Percentiles rank a stretch among this genome's conserved stretches.
phyloP scores from a whole-genome alignment of 1,140 invertebrate species.

The Ylistrum balloti region DNA sequence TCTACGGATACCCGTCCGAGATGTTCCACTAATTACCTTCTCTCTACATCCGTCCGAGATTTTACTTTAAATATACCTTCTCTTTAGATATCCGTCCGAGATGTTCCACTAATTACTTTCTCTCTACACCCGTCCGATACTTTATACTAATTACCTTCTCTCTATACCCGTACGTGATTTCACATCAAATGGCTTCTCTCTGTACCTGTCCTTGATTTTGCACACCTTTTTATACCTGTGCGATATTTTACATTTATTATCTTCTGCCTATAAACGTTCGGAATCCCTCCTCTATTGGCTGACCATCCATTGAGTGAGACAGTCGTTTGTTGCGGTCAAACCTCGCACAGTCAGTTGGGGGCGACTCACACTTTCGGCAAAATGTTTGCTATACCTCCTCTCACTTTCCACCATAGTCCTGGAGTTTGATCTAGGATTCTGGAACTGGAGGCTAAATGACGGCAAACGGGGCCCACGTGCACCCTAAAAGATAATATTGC shows the following conservation, averaged over 20 bases:
- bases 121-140: no score
- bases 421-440: not conserved
- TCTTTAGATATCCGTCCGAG: no score
- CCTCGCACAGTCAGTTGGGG: not conserved
- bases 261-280: not conserved
- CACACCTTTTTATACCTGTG: not conserved
- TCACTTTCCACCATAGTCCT: not conserved
- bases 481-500: not conserved
- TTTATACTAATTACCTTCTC: no score
- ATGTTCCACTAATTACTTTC: no score
- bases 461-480: constrained; percentile 18
- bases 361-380: not conserved
- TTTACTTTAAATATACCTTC: no score
- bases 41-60: no score
- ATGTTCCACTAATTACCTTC: no score
- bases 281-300: not conserved
- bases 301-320: not conserved
- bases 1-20: no score
- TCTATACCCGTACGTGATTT: no score
- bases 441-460: constrained; percentile 23
- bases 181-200: not conserved
- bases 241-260: not conserved
- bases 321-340: not conserved
- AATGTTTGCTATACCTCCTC: not conserved
- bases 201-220: not conserved